Evolutionary conservation across 2,888 invertebrate species (phyloP), one percentile per base, ranked within the genome.

Genomic region (Buathra laborator): DNA sequence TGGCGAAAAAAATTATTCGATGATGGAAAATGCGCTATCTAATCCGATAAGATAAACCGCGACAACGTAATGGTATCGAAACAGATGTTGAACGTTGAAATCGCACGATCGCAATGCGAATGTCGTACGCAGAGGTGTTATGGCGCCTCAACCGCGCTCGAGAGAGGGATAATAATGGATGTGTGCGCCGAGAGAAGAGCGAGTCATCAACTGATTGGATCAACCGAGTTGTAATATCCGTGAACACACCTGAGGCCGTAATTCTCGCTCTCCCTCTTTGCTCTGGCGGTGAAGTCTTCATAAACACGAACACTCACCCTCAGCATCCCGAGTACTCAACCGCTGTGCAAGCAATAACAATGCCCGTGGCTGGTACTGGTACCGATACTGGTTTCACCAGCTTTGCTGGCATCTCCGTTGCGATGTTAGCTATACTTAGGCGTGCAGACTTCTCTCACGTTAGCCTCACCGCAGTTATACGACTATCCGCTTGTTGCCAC

Each of bases 291-390:
- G 84, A 79, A 89, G 89, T 89, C 90, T 91, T 92, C 90, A 91
- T 92, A 91, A 92, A 92, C 91, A 91, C 89, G 46, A 74, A 56
- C 64, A 7, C 37, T 37, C 37, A 37, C 64, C 71, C 59, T 64
- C 80, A 76, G 76, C 70, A 85, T 79, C 79, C 37, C 79, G 87
- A 89, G 44, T 78, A 90, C 89, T 90, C 89, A 86, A 88, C 87
- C 88, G 89, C 90, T 89, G 89, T 89, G 88, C 90, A 88, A 90
- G 91, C 92, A 90, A 92, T 91, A 93, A 93, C 92, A 92, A 93
- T 92, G 90, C 91, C 89, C 88, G 85, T 88, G 90, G 89, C 89
- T 79, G 79, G 82, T 81, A 83, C 83, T 84, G 77, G 81, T 87
- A 84, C 68, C 32, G 51, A 78, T 82, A 70, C 80, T 48, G 43